Evolutionary conservation across 1,140 invertebrate species (phyloP).

Genomic region (Colletes latitarsis): DNA sequence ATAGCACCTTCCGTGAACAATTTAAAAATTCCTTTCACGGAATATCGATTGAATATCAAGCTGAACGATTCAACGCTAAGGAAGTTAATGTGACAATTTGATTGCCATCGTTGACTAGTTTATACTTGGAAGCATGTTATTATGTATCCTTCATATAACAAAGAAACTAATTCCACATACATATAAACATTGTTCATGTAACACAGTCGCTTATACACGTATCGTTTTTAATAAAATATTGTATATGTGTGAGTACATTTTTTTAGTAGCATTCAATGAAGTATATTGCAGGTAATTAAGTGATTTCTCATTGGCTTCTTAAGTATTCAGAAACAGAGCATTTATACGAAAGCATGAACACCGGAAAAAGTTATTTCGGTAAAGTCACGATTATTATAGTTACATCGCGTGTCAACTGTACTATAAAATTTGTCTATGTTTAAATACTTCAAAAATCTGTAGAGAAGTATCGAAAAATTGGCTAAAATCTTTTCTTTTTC

Average conservation of each 20-base stretch:
- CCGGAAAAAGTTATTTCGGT: not conserved
- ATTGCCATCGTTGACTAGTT: slow-evolving; percentile 27
- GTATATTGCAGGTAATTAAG: not conserved
- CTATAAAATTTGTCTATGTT: not conserved
- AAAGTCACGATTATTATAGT: not conserved
- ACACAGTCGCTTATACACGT: not conserved
- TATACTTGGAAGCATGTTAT: slow-evolving; percentile 41
- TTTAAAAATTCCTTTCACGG: not conserved
- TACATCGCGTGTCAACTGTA: not conserved
- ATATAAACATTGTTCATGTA: not conserved
- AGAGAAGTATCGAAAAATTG: slow-evolving; percentile 8
- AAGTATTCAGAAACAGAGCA: not conserved
- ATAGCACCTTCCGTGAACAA: not conserved
- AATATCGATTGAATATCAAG: not conserved
- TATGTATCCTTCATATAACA: slow-evolving; percentile 7
- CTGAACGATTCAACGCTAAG: slow-evolving; percentile 1
- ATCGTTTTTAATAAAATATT: slow-evolving; percentile 12
- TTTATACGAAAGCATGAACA: slow-evolving; percentile 3
- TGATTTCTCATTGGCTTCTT: not conserved
- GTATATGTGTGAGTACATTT: not conserved
- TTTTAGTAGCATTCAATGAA: not conserved
- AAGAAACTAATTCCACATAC: not conserved
- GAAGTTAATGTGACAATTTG: slow-evolving; percentile 9
- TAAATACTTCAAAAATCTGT: slow-evolving; percentile 22
- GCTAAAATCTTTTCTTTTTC: not conserved